These are phyloP conservation scores for Nanorana parkeri DNA, from an alignment of 2,113 vertebrate genomes.

Conservation along the genomic window DNA sequence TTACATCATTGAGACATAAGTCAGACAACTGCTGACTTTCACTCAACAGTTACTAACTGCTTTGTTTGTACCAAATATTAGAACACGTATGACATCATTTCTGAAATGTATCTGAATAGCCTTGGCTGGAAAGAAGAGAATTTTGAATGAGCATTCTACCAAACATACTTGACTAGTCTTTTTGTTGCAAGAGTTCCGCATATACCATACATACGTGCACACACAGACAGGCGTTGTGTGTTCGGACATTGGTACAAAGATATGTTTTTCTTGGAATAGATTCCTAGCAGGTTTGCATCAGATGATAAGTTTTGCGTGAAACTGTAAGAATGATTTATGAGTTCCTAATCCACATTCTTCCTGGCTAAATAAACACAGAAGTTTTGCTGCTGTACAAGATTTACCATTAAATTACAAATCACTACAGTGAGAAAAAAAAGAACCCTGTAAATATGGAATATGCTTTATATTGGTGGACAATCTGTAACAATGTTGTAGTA, in stretches of 20 bases:
- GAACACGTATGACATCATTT: too few species aligned
- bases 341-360: conserved; percentile 58
- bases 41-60: too few species aligned
- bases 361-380: conserved; percentile 55
- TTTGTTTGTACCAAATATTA: too few species aligned
- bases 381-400: conserved; percentile 46
- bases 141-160: too few species aligned
- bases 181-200: not conserved
- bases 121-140: too few species aligned
- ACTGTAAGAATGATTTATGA: conserved; percentile 59
- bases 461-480: not conserved
- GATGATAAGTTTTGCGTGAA: conserved; percentile 51
- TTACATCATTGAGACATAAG: too few species aligned
- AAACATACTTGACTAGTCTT: not conserved
- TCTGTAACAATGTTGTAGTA: not conserved
- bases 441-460: conserved; percentile 2
- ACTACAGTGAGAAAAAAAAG: conserved; percentile 14
- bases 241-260: conserved; percentile 12
- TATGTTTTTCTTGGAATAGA: conserved; percentile 56
- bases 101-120: too few species aligned
- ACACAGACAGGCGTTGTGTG: conserved; percentile 8
- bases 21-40: too few species aligned
- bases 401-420: conserved; percentile 48
- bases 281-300: conserved; percentile 54
- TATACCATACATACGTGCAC: not conserved